Percentiles rank a stretch among this genome's conserved stretches.
These are phyloP conservation scores for Opisthocomus hoazin DNA, from an alignment of 2,113 vertebrate genomes.

Conservation along the genomic window DNA sequence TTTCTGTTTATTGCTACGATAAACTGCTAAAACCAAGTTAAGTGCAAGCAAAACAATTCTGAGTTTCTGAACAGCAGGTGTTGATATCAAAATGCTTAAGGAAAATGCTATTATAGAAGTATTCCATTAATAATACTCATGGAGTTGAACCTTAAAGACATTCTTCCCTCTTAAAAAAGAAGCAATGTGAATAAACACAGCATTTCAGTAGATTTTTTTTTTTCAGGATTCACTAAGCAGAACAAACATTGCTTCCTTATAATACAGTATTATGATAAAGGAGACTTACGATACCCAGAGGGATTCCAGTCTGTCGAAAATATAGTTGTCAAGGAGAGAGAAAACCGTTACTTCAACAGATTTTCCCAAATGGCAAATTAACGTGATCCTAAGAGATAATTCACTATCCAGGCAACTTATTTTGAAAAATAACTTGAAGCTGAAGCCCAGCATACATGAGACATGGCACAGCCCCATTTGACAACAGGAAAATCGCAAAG, in stretches of 20 bases:
- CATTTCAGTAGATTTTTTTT: neutral
- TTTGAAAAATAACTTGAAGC: constrained; percentile 30
- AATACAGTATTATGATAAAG: neutral
- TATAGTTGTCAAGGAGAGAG: neutral
- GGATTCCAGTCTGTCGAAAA: neutral
- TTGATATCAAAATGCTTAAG: neutral
- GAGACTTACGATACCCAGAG: neutral
- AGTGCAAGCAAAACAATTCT: neutral
- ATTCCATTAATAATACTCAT: neutral
- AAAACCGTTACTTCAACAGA: neutral
- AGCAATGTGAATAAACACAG: neutral
- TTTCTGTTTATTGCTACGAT: neutral
- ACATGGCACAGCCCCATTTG: neutral
- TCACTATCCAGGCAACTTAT: neutral
- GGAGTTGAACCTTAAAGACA: neutral
- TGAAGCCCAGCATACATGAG: neutral
- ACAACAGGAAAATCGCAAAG: neutral
- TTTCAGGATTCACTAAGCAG: neutral
- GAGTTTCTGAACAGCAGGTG: neutral
- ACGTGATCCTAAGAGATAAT: neutral
- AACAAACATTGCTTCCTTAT: neutral
- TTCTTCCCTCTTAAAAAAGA: neutral
- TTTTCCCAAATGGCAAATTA: neutral
- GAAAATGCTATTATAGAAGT: neutral
- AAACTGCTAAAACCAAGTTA: neutral